Evolutionary conservation across 2,888 invertebrate genomes (phyloP).

Genomic region (Andrena chrysosceles): DNA sequence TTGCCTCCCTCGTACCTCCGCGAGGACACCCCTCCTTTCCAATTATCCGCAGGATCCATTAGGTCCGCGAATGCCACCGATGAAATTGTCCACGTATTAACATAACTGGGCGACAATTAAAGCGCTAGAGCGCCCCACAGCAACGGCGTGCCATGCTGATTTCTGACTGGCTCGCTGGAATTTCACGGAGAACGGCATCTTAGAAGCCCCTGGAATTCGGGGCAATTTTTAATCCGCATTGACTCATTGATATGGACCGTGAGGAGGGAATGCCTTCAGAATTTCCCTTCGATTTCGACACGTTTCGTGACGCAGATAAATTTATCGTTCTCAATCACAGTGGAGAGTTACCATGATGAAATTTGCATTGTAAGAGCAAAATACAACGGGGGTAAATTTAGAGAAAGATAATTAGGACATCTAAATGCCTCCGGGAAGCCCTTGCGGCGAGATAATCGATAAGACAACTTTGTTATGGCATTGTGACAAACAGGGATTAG

Average conservation of each 20-base stretch:
- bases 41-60: conserved; percentile 82
- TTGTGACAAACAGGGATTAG: neutral
- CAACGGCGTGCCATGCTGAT: conserved; percentile 46
- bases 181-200: conserved; percentile 40
- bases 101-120: conserved; percentile 82
- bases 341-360: too few species aligned
- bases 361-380: too few species aligned
- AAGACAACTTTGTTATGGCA: neutral
- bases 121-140: conserved; percentile 54
- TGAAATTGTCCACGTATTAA: conserved; percentile 82
- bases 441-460: neutral
- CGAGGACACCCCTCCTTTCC: conserved; percentile 64
- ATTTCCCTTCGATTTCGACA: conserved; percentile 6
- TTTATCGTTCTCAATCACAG: too few species aligned
- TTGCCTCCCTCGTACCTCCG: conserved; percentile 44
- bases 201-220: conserved; percentile 39
- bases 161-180: conserved; percentile 36
- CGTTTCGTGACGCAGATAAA: too few species aligned
- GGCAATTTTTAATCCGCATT: conserved; percentile 45
- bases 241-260: conserved; percentile 28
- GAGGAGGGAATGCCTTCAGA: neutral
- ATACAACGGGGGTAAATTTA: too few species aligned
- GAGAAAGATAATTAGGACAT: too few species aligned
- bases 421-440: too few species aligned
- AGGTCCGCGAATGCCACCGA: conserved; percentile 73